Conservation (phyloP, 2,888 invertebrate genomes). For the Taphrorychus bicolor region DNA sequence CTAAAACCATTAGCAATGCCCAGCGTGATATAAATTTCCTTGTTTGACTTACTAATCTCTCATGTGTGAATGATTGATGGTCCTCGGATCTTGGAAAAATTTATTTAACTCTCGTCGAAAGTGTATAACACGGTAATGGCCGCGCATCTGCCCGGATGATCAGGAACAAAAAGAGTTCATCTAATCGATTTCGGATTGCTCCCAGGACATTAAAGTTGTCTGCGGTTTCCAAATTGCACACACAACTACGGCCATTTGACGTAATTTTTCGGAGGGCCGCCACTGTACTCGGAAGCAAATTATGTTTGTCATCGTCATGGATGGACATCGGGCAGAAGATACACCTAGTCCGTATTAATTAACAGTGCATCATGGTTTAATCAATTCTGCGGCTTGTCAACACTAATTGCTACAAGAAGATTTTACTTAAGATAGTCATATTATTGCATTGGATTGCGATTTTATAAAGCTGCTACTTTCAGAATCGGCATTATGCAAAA, state of each 20-base stretch:
- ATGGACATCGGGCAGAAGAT: no score
- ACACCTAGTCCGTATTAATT: constrained; percentile 12
- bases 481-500: no score
- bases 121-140: no score
- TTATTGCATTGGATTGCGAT: no score
- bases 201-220: background rate
- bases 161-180: no score
- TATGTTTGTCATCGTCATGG: constrained; percentile 16
- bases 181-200: constrained; percentile 16
- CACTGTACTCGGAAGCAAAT: constrained; percentile 10
- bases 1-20: constrained; percentile 37
- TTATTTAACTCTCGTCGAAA: constrained; percentile 16
- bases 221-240: no score
- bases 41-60: constrained; percentile 50
- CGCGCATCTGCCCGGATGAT: no score
- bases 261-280: background rate
- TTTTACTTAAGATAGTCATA: background rate
- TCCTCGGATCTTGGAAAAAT: constrained; percentile 42
- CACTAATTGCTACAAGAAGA: constrained; percentile 17
- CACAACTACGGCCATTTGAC: no score
- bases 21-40: constrained; percentile 48
- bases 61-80: constrained; percentile 55
- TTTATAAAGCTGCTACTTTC: no score
- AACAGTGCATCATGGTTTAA: constrained; percentile 10
- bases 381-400: constrained; percentile 20